Percentiles rank a stretch among this genome's conserved stretches.
phyloP scores from a whole-genome alignment of 1,140 invertebrate species.

The Cecropterus lyciades region DNA sequence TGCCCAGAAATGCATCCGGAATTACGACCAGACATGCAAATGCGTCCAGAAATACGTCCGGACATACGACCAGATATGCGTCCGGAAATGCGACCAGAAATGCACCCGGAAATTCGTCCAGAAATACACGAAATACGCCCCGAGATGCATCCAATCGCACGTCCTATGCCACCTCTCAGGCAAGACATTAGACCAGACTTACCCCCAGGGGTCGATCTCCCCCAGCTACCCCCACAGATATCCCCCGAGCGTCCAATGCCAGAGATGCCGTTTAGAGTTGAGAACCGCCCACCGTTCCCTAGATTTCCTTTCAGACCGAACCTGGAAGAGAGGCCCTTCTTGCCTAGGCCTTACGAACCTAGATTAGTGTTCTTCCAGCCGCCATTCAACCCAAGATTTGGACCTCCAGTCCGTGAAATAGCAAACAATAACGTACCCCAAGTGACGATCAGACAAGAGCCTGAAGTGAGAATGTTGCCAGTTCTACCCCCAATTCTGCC shows the following conservation, averaged over 20 bases:
- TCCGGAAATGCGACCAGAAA: conserved; percentile 38
- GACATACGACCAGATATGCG: conserved; percentile 28
- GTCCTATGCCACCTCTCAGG: conserved; percentile 24
- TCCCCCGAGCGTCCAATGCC: conserved; percentile 34
- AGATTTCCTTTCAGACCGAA: conserved; percentile 49
- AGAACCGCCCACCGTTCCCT: conserved; percentile 40
- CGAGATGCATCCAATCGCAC: conserved; percentile 30
- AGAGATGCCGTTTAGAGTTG: conserved; percentile 7
- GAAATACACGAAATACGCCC: conserved; percentile 33
- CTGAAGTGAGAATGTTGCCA: conserved; percentile 73
- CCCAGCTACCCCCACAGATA: conserved; percentile 29
- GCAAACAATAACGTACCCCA: conserved; percentile 58
- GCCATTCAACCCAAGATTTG: conserved; percentile 43
- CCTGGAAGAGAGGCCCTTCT: conserved; percentile 40
- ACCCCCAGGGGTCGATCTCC: conserved; percentile 28
- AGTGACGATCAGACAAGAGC: conserved; percentile 65
- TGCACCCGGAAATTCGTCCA: conserved; percentile 13
- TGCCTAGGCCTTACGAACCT: conserved; percentile 45
- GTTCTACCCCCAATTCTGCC: conserved; percentile 62
- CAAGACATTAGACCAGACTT: conserved; percentile 40
- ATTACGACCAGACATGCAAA: conserved; percentile 21
- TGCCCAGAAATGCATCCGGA: conserved; percentile 36
- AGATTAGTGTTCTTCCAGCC: conserved; percentile 51
- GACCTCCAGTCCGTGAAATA: conserved; percentile 49
- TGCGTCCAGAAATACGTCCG: conserved; percentile 26